Percentiles rank a stretch among this genome's conserved stretches.
Conservation (phyloP, 2,888 invertebrate species). For the Habroteleia sp. region DNA sequence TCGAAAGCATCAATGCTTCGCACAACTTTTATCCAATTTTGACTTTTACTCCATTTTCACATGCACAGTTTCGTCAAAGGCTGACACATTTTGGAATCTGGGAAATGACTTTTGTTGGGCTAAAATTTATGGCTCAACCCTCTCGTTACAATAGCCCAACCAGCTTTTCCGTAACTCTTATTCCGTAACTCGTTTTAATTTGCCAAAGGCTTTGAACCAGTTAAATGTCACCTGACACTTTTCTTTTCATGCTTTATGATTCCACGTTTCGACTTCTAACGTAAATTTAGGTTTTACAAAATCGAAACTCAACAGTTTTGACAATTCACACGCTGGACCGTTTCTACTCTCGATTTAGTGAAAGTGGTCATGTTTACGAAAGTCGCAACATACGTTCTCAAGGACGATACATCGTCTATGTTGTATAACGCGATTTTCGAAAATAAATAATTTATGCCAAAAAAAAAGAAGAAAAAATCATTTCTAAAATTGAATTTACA, state of each 20-base stretch:
- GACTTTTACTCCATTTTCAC: conserved; percentile 44
- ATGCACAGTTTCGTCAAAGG: conserved; percentile 2
- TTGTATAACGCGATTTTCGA: conserved; percentile 15
- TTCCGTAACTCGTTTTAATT: conserved; percentile 25
- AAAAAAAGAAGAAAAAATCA: neutral
- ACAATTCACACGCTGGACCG: conserved; percentile 36
- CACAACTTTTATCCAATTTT: conserved; percentile 4
- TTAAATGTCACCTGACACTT: conserved; percentile 39
- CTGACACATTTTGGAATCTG: conserved; percentile 5
- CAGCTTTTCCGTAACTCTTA: too few relatives aligned
- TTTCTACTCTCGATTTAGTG: conserved; percentile 59
- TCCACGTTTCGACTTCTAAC: conserved; percentile 6
- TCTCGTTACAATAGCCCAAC: conserved; percentile 22
- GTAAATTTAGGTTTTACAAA: conserved; percentile 52
- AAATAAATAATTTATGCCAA: conserved; percentile 2
- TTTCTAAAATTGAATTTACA: too few relatives aligned
- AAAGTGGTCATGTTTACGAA: conserved; percentile 54
- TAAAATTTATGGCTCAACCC: conserved; percentile 44
- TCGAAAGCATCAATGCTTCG: conserved; percentile 4
- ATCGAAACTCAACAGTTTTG: conserved; percentile 28
- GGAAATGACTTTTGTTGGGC: neutral
- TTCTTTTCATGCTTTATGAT: conserved; percentile 13
- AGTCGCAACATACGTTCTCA: conserved; percentile 43
- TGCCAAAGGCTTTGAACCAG: conserved; percentile 52
- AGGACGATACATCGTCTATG: conserved; percentile 28